Evolutionary conservation across 2,888 invertebrate genomes (phyloP).

Genomic region (Chymomyza procnemis): DNA sequence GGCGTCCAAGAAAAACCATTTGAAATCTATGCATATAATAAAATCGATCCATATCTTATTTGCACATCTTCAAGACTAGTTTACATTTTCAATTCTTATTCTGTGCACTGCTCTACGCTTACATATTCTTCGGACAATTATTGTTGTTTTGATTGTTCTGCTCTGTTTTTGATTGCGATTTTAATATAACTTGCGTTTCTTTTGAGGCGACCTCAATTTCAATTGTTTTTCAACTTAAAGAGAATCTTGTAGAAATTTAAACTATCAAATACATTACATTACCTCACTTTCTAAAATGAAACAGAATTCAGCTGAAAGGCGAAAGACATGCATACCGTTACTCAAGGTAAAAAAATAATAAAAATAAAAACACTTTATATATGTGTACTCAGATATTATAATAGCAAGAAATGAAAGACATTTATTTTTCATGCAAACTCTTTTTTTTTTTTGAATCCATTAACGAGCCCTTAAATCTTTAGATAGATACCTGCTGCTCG

Average conservation of each 20-base stretch:
- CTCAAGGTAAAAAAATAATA: neutral
- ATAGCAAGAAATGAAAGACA: slow-evolving; percentile 18
- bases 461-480: neutral
- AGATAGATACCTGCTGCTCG: neutral
- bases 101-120: neutral
- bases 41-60: neutral
- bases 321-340: neutral
- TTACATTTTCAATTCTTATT: neutral
- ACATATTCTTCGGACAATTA: neutral
- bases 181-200: neutral
- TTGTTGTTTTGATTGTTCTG: neutral
- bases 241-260: neutral
- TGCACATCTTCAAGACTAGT: neutral
- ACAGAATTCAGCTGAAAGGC: neutral
- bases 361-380: slow-evolving; percentile 4
- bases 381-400: slow-evolving; percentile 20
- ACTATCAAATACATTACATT: neutral
- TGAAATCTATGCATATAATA: neutral
- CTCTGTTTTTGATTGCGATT: neutral
- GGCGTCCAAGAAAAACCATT: neutral
- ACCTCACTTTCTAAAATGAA: neutral
- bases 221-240: neutral
- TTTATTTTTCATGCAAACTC: slow-evolving; percentile 1
- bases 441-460: neutral
- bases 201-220: neutral